Conservation (phyloP, 2,113 vertebrate genomes). For the Labeo rohita region DNA sequence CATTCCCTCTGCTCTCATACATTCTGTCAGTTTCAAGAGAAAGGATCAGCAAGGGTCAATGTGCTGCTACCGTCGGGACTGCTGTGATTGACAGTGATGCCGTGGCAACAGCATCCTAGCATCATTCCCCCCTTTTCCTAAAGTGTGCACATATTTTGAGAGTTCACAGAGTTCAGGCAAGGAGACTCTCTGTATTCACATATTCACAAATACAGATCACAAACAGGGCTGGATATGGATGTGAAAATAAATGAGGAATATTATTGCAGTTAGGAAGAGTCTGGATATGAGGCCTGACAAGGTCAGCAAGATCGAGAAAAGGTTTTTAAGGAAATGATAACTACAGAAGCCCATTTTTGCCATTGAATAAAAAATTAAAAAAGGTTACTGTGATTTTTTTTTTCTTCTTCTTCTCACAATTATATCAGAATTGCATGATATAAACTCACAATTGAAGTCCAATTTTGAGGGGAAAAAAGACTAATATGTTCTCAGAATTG, state of each 20-base stretch:
- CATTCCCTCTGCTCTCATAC: constrained; percentile 20
- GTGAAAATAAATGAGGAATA: neutral
- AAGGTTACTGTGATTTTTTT: no score
- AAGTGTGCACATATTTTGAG: neutral
- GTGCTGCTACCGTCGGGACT: neutral
- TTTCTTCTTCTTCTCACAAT: no score
- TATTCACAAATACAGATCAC: neutral
- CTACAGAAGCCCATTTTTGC: no score
- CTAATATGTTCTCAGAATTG: no score
- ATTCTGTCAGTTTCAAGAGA: constrained; percentile 7
- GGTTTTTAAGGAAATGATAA: neutral
- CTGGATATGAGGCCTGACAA: neutral
- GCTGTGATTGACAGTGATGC: constrained; percentile 19
- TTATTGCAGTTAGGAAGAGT: neutral
- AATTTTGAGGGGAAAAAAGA: no score
- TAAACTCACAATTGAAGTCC: no score
- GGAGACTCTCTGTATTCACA: neutral
- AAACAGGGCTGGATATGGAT: neutral
- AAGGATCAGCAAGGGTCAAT: constrained; percentile 11
- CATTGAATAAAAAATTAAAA: no score
- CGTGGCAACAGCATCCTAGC: constrained; percentile 13
- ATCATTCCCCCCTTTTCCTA: neutral
- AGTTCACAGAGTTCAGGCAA: neutral
- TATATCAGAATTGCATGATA: no score
- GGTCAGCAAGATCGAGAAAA: neutral